phyloP scores from a whole-genome alignment of 2,888 invertebrate species.

The Microchrysa polita region DNA sequence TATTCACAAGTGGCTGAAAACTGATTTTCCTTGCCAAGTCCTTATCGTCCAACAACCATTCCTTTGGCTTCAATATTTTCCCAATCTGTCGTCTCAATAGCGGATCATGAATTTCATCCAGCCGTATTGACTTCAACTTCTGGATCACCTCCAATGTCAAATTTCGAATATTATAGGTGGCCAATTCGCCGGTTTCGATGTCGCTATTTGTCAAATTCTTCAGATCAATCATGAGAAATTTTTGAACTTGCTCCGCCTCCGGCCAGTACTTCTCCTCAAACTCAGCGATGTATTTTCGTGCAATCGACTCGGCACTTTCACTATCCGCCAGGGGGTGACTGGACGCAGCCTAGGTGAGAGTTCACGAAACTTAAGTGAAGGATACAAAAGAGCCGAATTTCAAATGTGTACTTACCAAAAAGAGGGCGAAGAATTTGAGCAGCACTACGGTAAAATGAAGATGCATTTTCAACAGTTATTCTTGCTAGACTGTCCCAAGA shows the following conservation, averaged over 20 bases:
- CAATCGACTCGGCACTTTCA: conserved; percentile 4
- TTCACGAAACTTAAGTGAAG: not conserved
- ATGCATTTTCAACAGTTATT: no score
- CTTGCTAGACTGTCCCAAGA: no score
- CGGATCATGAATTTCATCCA: conserved; percentile 64
- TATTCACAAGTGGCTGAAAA: conserved; percentile 76
- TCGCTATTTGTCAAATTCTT: conserved; percentile 16
- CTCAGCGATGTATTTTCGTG: conserved; percentile 10
- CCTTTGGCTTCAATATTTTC: conserved; percentile 76
- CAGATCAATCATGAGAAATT: conserved; percentile 29
- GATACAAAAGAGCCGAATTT: not conserved
- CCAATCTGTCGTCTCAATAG: conserved; percentile 76
- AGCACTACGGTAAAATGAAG: no score
- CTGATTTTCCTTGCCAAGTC: conserved; percentile 70
- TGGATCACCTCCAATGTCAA: conserved; percentile 11
- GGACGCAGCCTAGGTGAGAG: not conserved
- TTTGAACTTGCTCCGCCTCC: conserved; percentile 33
- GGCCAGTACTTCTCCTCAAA: conserved; percentile 35
- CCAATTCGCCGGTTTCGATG: conserved; percentile 18
- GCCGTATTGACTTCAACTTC: conserved; percentile 5
- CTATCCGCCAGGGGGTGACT: not conserved
- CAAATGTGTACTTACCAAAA: no score
- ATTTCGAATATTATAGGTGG: conserved; percentile 29
- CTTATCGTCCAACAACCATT: conserved; percentile 74
- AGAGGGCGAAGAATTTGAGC: no score